Evolutionary conservation across 2,888 invertebrate genomes (phyloP), one percentile per base, ranked within the genome.

Genomic region (Tenthredo mesomela): DNA sequence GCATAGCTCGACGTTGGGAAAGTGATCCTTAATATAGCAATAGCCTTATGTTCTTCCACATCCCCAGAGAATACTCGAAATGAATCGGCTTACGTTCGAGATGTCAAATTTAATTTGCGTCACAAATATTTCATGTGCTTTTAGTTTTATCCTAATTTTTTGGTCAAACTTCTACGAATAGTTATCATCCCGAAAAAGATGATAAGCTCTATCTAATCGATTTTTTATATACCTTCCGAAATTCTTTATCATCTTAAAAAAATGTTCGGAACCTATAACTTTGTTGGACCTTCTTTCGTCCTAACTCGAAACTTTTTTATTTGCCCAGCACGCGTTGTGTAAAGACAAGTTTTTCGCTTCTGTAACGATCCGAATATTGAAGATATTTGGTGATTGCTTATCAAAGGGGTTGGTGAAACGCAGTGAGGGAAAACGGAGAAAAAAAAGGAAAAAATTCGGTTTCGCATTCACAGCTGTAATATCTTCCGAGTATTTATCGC

Each of bases 51-150:
- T 10, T 25, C 25, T 25, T 12, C 9, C 37, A 15, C 9, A n/a
- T 70, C 70, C 70, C 18, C 18, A n/a, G 37, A 70, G 70, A 70
- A n/a, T 70, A 70, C 37, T 70, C 70, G n/a, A 70, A n/a, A n/a
- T n/a, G 33, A 18, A 70, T 6, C 15, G 47, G 47, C 4, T 47
- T 47, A 3, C 0, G 10, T 15, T 47, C 3, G 4, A 21, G 43
- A 43, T 73, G 12, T 73, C 43, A 25, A 73, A 40, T 73, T 40
- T 43, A 73, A 40, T 73, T 43, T 73, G 21, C 43, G 40, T 73
- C 40, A 43, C 21, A 40, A 18, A 43, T 43, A 67, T 18, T 15
- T 67, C 33, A 33, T 67, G 33, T 6, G 10, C 40, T 43, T 12
- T 73, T 21, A 21, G 40, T 73, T 77, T 40, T 77, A 29, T 29